Evolutionary conservation across 2,113 vertebrate genomes (phyloP).

Genomic region (Salvelinus namaycush): DNA sequence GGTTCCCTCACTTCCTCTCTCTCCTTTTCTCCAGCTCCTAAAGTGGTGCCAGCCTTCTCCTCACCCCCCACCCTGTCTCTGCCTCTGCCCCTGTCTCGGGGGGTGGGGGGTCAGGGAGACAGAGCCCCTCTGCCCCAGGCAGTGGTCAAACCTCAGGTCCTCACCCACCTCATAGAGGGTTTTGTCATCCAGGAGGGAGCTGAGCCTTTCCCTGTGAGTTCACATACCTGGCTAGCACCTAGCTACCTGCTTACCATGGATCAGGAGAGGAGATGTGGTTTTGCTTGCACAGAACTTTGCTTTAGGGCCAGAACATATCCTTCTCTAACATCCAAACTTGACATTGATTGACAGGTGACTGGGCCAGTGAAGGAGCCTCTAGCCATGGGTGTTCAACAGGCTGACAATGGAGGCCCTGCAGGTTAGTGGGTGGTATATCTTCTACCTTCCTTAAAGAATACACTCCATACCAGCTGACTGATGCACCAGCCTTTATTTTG

Average conservation of each 20-base stretch:
- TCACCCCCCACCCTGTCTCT: constrained; percentile 72
- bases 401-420: constrained; percentile 51
- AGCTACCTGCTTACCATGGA: no score
- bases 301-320: neutral
- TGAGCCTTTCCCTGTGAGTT: constrained; percentile 93
- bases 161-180: constrained; percentile 97
- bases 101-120: constrained; percentile 73
- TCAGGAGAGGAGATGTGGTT: no score
- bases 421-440: constrained; percentile 38
- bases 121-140: constrained; percentile 89
- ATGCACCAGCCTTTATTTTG: no score
- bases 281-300: no score
- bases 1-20: constrained; percentile 1
- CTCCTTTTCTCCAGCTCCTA: constrained; percentile 40
- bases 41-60: constrained; percentile 55
- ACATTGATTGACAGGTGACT: constrained; percentile 62
- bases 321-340: neutral
- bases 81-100: constrained; percentile 68
- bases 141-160: constrained; percentile 97
- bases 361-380: constrained; percentile 75
- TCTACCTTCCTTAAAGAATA: no score
- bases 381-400: constrained; percentile 63
- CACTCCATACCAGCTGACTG: no score
- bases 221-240: neutral
- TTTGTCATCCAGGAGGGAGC: constrained; percentile 99